phyloP scores from a whole-genome alignment of 2,113 vertebrate genomes.

The Anthoscopus minutus region DNA sequence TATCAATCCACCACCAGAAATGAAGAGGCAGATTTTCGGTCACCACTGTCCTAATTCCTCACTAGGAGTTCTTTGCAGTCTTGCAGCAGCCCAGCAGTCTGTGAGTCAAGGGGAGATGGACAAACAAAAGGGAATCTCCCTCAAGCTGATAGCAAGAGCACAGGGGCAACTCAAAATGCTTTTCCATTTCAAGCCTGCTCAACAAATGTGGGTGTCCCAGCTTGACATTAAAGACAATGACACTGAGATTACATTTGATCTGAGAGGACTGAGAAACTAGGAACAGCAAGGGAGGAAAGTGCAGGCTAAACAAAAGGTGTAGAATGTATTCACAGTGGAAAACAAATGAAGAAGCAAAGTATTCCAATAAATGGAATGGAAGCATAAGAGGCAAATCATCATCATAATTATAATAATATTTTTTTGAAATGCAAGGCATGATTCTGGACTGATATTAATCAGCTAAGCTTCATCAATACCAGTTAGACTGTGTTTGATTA shows the following conservation, averaged over 20 bases:
- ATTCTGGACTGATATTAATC: background rate
- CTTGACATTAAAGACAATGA: background rate
- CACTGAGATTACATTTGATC: background rate
- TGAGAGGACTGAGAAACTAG: background rate
- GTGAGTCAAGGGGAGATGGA: background rate
- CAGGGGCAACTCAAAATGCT: background rate
- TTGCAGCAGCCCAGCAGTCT: background rate
- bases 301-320: background rate
- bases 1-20: background rate
- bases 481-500: background rate
- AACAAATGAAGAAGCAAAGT: background rate
- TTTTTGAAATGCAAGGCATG: background rate
- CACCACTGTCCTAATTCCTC: background rate
- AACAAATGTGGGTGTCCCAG: background rate
- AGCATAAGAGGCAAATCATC: background rate
- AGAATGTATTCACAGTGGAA: background rate
- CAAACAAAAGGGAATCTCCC: background rate
- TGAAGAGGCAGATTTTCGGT: background rate
- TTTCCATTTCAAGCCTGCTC: background rate
- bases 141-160: background rate
- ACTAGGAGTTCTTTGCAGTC: background rate
- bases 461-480: background rate
- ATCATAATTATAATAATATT: background rate
- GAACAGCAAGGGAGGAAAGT: background rate
- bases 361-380: background rate